Base-by-base conservation (phyloP, 2,888 invertebrate genomes). In the Tenodera sinensis region DNA sequence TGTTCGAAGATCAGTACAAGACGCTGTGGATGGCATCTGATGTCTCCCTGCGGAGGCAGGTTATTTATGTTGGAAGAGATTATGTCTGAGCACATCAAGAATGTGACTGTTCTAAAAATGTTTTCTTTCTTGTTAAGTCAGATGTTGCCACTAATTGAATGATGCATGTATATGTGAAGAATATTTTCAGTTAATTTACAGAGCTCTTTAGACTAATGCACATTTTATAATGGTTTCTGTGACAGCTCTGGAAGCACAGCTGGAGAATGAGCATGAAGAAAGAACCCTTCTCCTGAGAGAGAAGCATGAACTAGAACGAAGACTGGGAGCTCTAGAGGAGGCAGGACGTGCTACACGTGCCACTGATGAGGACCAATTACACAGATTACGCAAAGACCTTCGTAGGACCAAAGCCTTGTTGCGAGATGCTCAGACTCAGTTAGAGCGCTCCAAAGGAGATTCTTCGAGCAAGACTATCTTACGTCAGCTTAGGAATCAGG, bases 201-300 rank as follows among this genome's bases (percentile, higher is more conserved):
- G 6, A 12, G 42, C 42, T 42, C 6, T 42, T 42, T 42, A 42
- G 42, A 12, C 42, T 42, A 42, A 42, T 12, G 42, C 42, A 42
- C 34, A 42, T 42, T 71, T 15, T 54, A 54, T 54, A 15, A 54
- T 54, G 54, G 20, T 20, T 12, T 71, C 0, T 15, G 15, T 20
- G 20, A 71, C 93, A 97, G 97, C 97, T 89, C 94, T 99, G 91
- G 98, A 99, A 93, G 96, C 96, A 28, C 98, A 99, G 92, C 93
- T 99, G 91, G 98, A 99, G 93, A 97, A 97, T 91, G 98, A 99
- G 93, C 98, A 98, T 93, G 97, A 98, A 90, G 98, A 98, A 93
- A 95, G 98, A 83, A 98, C 98, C 82, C 93, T 96, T 90, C 94
- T 98, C 85, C 93, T 98, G 82, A 95, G 98, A 20, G 98, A 99